Base-by-base conservation (phyloP, 2,797 vertebrate genomes). In the Tenualosa ilisha region DNA sequence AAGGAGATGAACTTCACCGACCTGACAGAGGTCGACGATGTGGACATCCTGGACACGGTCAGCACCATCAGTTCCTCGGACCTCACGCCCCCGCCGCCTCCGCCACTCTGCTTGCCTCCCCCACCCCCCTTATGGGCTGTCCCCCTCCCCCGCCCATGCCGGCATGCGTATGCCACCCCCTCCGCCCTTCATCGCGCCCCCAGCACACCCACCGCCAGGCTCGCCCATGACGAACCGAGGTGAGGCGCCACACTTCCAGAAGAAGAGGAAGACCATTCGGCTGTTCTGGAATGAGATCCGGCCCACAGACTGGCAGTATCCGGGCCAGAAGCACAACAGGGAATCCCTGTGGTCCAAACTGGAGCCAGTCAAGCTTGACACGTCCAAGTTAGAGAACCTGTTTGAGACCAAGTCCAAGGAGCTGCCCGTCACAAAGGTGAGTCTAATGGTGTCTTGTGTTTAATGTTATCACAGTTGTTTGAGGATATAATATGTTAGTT, bases 1-100 rank as follows among this genome's bases (percentile, higher is more conserved):
- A 98, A 98, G 95, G 98, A 99, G 87, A 97, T 99, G 96, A 97
- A 99, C 94, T 99, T 99, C 93, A 99, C 98, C 0, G 98, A 99
- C 93, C 94, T 99, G 84, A 95, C 93, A 86, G 98, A 99, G 9
- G 98, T 98, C 85, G 98, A 99, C 17, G 98, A 99, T 88, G 31
- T 97, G 26, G 97, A 99, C 84, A 95, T 99, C 89, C 94, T 98
- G 92, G 97, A 98, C 59, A 92, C 96, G 91, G 96, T 97, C 92
- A 93, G 24, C 17, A 68, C 93, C 63, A 93, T 97, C 88, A 93
- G 94, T 86, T 95, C 96, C 65, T 90, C 94, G 81, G 95, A 98
- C 90, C 93, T 95, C 9, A 92, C 92, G 81, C 95, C 94, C 0
- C 97, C 97, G 6, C 97, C 97, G 8, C 97, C 97, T 31, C 96